Base-by-base conservation (phyloP, 2,797 vertebrate species). In the Falco naumanni region DNA sequence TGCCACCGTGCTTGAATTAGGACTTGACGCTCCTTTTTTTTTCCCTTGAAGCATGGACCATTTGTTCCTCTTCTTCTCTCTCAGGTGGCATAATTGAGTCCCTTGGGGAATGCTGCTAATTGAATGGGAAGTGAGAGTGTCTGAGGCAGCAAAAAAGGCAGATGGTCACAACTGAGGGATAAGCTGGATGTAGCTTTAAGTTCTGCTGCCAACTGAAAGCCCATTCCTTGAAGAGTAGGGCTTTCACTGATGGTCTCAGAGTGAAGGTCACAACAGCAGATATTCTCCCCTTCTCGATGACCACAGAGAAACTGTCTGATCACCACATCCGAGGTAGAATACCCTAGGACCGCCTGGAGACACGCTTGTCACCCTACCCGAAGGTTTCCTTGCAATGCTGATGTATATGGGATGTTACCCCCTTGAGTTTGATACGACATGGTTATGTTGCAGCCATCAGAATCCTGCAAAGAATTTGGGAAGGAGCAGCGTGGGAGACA, bases 121-220 rank as follows among this genome's bases (percentile, higher is more conserved):
- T 60, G 83, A 94, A 93, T 51, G 85, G 92, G 87, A 90, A 95
- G 79, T 72, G n/a, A 93, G 78, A 56, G 33, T 43, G 59, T 29
- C 74, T 89, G 82, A 94, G 57, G 3, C 13, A 93, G 81, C 75
- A 93, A 82, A 80, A 96, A 61, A 95, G 84, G 78, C 84, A 89
- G 91, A 95, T 93, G 92, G 82, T 81, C 87, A 65, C 4, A 0
- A 11, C 65, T 69, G 72, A 91, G 83, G 70, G 63, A 17, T 31
- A 80, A 87, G 51, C 60, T 25, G 6, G 78, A 60, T 22, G 48
- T 8, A 79, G 51, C 59, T 68, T 74, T 34, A 50, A 88, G 54
- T 94, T 76, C 59, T 87, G 72, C 91, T 91, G 87, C 66, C 79
- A 86, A 6, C 14, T 65, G 63, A 79, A 94, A 90, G 76, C 61